These are phyloP conservation scores for Caenorhabditis sp. DNA, from an alignment of 2,888 invertebrate species.

Conservation along the genomic window DNA sequence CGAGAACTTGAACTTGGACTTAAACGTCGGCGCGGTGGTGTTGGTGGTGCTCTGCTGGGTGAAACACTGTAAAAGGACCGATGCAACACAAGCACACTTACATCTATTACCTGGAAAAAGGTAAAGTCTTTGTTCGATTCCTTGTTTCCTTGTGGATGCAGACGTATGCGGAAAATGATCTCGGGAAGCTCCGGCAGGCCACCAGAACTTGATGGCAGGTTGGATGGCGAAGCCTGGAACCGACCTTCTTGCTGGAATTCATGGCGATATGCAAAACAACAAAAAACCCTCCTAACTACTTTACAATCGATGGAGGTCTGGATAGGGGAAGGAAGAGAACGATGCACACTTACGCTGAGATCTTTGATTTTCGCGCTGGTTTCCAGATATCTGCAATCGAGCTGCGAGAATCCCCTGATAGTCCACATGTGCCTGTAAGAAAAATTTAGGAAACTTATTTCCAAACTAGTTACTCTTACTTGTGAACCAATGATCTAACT, in stretches of 20 bases:
- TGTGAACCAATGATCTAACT: constrained; percentile 70
- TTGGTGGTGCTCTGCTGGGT: constrained; percentile 36
- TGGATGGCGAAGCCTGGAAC: constrained; percentile 48
- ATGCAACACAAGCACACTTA: too few species aligned
- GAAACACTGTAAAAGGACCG: constrained; percentile 60
- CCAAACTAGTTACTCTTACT: constrained; percentile 34
- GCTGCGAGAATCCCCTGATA: constrained; percentile 80
- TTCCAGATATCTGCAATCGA: constrained; percentile 82
- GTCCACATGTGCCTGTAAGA: constrained; percentile 79
- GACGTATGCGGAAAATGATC: constrained; percentile 79
- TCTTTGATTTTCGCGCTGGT: constrained; percentile 80
- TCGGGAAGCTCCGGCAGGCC: constrained; percentile 57
- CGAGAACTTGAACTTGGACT: constrained; percentile 81
- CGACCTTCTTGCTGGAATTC: constrained; percentile 31
- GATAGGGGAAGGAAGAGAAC: neutral
- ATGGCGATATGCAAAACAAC: neutral
- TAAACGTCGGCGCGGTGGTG: constrained; percentile 65
- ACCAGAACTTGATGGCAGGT: constrained; percentile 52
- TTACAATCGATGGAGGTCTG: too few species aligned
- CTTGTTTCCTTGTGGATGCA: constrained; percentile 83
- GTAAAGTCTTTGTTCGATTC: constrained; percentile 83
- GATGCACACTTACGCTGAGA: constrained; percentile 55
- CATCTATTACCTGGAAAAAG: constrained; percentile 82
- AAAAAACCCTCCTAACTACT: neutral
- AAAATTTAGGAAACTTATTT: neutral